phyloP scores from a whole-genome alignment of 1,140 invertebrate genomes.

The Protaetia brevitarsis region DNA sequence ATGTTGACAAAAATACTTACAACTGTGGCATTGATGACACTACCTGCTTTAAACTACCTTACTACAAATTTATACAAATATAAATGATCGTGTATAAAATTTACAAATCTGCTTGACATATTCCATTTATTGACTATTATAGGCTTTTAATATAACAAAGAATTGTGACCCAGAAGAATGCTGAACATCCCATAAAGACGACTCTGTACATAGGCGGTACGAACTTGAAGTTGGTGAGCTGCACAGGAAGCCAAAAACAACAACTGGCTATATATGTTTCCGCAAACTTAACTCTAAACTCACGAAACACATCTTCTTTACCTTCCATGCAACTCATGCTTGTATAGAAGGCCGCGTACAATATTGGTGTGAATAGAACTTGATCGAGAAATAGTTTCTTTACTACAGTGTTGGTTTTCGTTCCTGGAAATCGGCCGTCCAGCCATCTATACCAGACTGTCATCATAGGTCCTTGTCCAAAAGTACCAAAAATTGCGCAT shows the following conservation, averaged over 20 bases:
- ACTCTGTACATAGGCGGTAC: slow-evolving; percentile 22
- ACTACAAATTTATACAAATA: too few species aligned
- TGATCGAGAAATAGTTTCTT: slow-evolving; percentile 76
- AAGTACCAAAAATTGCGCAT: slow-evolving; percentile 61
- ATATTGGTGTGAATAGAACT: slow-evolving; percentile 68
- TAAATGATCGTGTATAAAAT: too few species aligned
- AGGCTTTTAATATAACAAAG: slow-evolving; percentile 27
- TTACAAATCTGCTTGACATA: too few species aligned
- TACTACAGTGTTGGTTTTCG: slow-evolving; percentile 57
- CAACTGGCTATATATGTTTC: slow-evolving; percentile 71
- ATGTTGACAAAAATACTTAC: too few species aligned
- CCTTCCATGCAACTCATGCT: slow-evolving; percentile 69
- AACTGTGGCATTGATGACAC: too few species aligned
- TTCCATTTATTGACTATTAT: too few species aligned
- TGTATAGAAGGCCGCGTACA: slow-evolving; percentile 40
- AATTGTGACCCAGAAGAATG: slow-evolving; percentile 27
- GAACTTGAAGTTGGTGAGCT: slow-evolving; percentile 67
- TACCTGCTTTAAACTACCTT: too few species aligned
- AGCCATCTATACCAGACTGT: slow-evolving; percentile 73
- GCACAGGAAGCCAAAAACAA: slow-evolving; percentile 75
- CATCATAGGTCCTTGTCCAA: slow-evolving; percentile 58
- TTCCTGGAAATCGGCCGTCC: slow-evolving; percentile 67
- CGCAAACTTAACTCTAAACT: slow-evolving; percentile 68
- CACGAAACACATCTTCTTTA: slow-evolving; percentile 62
- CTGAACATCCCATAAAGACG: slow-evolving; percentile 19